Evolutionary conservation across 2,113 vertebrate genomes (phyloP).

Genomic region (Parotia lawesii): DNA sequence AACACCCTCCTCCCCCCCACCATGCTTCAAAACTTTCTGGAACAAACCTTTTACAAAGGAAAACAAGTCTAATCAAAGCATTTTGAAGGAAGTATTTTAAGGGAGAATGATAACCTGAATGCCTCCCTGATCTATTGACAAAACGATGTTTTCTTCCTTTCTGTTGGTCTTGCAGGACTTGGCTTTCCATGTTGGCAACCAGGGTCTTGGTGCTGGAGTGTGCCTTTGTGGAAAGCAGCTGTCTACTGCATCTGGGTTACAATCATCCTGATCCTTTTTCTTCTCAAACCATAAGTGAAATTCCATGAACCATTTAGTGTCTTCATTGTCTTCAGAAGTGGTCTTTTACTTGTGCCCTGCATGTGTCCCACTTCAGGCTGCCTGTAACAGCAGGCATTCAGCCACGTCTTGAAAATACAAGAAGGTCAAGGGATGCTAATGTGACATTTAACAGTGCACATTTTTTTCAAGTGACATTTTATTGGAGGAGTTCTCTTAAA

Average conservation of each 20-base stretch:
- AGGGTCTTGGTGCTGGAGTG: neutral
- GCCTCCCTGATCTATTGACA: neutral
- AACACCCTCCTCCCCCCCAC: rapidly evolving
- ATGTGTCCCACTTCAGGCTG: constrained; percentile 34
- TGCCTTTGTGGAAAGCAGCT: neutral
- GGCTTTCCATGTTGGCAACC: neutral
- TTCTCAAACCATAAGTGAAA: neutral
- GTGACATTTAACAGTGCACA: constrained; percentile 65
- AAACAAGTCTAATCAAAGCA: neutral
- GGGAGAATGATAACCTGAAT: neutral
- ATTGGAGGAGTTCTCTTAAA: neutral
- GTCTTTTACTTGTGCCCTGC: constrained; percentile 10
- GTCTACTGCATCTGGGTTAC: neutral
- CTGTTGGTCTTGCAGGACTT: neutral
- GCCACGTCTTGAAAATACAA: constrained; percentile 26
- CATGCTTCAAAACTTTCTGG: neutral
- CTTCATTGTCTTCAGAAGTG: neutral
- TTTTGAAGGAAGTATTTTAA: neutral
- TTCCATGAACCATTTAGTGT: neutral
- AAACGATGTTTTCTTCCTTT: neutral
- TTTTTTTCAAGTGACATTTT: constrained; percentile 32
- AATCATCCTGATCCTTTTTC: neutral
- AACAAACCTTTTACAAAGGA: neutral
- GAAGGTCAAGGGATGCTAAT: constrained; percentile 74
- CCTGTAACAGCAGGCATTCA: constrained; percentile 13